Conservation (phyloP, 2,113 vertebrate genomes). For the Lampris megalopsis region DNA sequence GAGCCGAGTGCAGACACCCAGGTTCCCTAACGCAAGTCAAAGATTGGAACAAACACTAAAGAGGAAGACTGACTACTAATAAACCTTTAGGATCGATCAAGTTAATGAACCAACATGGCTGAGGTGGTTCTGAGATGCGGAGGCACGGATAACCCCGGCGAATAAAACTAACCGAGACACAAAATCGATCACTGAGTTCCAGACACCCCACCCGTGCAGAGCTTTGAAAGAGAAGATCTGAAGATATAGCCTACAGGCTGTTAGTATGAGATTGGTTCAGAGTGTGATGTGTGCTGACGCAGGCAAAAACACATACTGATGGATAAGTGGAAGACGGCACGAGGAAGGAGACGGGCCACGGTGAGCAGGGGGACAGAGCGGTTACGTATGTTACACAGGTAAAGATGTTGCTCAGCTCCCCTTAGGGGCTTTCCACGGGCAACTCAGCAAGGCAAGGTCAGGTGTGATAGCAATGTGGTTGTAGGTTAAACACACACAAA, state of each 20-base stretch:
- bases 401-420: slow-evolving; percentile 40
- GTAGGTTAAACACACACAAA: slow-evolving; percentile 45
- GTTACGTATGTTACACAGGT: slow-evolving; percentile 1
- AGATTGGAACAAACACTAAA: too few species aligned
- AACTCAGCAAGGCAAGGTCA: slow-evolving; percentile 77
- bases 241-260: background rate
- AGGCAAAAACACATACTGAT: background rate
- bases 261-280: background rate
- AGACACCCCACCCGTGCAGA: background rate
- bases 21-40: too few species aligned
- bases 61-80: too few species aligned
- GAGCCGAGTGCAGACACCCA: background rate
- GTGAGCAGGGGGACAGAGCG: slow-evolving; percentile 20
- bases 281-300: slow-evolving; percentile 9
- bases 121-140: too few species aligned
- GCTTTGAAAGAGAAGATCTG: background rate
- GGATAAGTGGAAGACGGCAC: background rate
- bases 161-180: too few species aligned
- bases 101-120: too few species aligned
- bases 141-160: too few species aligned
- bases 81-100: too few species aligned
- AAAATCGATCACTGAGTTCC: too few species aligned
- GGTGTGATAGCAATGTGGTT: slow-evolving; percentile 73
- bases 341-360: slow-evolving; percentile 32
- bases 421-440: slow-evolving; percentile 78